Conservation (phyloP, 2,797 vertebrate species). For the Gila robusta region DNA sequence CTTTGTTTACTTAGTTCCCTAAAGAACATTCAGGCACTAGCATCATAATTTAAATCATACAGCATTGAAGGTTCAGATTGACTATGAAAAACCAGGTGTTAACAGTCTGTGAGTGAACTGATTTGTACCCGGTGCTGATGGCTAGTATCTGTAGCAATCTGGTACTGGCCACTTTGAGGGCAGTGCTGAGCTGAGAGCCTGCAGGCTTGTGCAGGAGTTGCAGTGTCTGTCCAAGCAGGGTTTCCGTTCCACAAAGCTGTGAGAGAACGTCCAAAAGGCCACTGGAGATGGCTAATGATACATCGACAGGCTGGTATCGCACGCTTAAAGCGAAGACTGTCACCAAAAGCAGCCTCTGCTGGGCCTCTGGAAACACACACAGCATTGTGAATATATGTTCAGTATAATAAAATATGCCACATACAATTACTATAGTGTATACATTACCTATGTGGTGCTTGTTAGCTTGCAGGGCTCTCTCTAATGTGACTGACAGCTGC, state of each 20-base stretch:
- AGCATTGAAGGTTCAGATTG: background rate
- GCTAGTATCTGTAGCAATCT: constrained; percentile 95
- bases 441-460: constrained; percentile 93
- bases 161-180: constrained; percentile 96
- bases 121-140: constrained; percentile 94
- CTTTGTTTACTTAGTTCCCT: background rate
- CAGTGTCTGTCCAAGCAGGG: constrained; percentile 93
- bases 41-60: background rate
- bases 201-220: constrained; percentile 93
- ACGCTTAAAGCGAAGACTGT: constrained; percentile 97
- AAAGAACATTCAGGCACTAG: background rate
- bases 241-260: constrained; percentile 95
- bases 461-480: constrained; percentile 94
- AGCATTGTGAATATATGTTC: constrained; percentile 4
- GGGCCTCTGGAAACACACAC: constrained; percentile 83
- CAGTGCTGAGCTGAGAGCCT: constrained; percentile 94
- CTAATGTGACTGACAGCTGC: constrained; percentile 93
- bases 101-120: background rate
- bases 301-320: constrained; percentile 96
- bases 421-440: background rate
- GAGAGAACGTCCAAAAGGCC: constrained; percentile 94
- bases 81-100: background rate
- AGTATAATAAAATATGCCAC: background rate
- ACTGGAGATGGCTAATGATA: constrained; percentile 95
- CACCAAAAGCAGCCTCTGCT: constrained; percentile 95